phyloP scores from a whole-genome alignment of 2,888 invertebrate genomes.

The Agonopterix alstromeriana region DNA sequence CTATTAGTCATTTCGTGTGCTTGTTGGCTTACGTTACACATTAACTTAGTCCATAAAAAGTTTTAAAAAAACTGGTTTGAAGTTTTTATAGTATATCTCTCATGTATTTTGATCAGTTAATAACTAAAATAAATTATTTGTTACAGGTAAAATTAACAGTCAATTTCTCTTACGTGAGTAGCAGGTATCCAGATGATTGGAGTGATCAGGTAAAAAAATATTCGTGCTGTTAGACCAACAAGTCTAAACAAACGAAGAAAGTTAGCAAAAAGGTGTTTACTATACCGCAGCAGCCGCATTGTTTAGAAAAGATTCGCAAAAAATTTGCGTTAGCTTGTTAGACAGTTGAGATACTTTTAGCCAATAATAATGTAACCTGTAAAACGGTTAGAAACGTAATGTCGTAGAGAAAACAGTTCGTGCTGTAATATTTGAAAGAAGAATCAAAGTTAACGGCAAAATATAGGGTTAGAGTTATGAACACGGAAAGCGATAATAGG shows the following conservation, averaged over 20 bases:
- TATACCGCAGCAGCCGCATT: slow-evolving; percentile 37
- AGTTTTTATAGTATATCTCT: too few species aligned
- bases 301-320: slow-evolving; percentile 28
- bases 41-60: too few species aligned
- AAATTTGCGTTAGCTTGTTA: slow-evolving; percentile 16
- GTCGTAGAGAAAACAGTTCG: neutral
- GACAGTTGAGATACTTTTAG: slow-evolving; percentile 3
- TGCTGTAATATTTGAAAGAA: neutral
- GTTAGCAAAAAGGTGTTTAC: slow-evolving; percentile 40
- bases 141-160: slow-evolving; percentile 8
- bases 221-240: slow-evolving; percentile 20
- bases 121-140: neutral
- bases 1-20: too few species aligned
- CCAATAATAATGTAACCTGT: neutral
- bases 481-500: too few species aligned
- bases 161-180: slow-evolving; percentile 10
- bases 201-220: slow-evolving; percentile 22
- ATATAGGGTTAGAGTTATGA: slow-evolving; percentile 2
- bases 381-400: neutral
- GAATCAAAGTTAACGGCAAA: neutral
- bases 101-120: too few species aligned
- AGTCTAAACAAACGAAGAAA: slow-evolving; percentile 37
- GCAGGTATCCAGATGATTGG: neutral
- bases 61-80: too few species aligned
- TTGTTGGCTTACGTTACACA: too few species aligned